Conservation (phyloP, 1,140 invertebrate species). For the Octopus sinensis region DNA sequence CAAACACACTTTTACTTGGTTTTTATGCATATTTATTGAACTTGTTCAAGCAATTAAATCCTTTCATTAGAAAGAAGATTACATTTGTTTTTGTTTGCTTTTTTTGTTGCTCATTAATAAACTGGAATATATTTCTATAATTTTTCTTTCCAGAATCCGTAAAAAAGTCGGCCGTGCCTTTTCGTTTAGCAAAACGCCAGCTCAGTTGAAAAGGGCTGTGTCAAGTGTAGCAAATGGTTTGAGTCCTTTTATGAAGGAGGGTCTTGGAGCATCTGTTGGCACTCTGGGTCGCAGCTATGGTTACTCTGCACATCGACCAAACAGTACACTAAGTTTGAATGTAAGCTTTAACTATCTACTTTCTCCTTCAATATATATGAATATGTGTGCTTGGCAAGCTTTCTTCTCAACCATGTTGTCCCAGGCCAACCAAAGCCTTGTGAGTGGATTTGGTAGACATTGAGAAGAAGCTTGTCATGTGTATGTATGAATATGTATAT, state of each 20-base stretch:
- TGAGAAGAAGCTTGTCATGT: too few relatives aligned
- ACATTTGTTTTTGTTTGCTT: slow-evolving; percentile 2
- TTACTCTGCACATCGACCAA: too few relatives aligned
- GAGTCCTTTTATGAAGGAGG: slow-evolving; percentile 40
- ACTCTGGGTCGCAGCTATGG: too few relatives aligned
- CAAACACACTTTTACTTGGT: neutral
- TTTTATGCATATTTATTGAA: neutral
- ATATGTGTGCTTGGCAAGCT: too few relatives aligned
- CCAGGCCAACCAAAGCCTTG: too few relatives aligned
- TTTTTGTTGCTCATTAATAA: slow-evolving; percentile 57
- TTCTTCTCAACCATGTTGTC: too few relatives aligned
- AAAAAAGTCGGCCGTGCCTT: slow-evolving; percentile 85
- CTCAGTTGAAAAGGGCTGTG: slow-evolving; percentile 86
- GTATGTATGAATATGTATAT: too few relatives aligned
- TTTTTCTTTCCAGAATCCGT: slow-evolving; percentile 56
- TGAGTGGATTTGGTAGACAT: too few relatives aligned
- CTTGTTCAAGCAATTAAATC: neutral
- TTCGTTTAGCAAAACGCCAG: slow-evolving; percentile 91
- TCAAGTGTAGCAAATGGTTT: slow-evolving; percentile 70
- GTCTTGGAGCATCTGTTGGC: neutral
- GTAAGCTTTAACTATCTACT: too few relatives aligned
- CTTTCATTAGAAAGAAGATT: neutral
- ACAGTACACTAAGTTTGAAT: too few relatives aligned
- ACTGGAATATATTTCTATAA: slow-evolving; percentile 59
- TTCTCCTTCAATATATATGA: too few relatives aligned